Conservation (phyloP, 1,140 invertebrate genomes). For the Lucilia sericata region DNA sequence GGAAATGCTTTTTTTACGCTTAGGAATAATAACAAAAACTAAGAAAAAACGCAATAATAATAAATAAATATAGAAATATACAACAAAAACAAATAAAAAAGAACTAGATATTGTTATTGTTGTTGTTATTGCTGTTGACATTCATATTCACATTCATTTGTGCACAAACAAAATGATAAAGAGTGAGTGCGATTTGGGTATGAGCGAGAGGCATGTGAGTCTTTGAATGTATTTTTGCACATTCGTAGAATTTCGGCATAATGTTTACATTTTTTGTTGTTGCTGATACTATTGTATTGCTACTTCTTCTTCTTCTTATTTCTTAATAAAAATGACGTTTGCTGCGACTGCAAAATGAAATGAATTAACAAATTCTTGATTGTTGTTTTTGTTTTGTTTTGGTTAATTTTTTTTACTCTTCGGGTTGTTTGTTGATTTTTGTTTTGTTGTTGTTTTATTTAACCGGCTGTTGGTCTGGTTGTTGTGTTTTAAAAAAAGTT, state of each 20-base stretch:
- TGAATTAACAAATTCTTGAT: not conserved
- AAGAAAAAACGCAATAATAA: not conserved
- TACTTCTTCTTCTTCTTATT: not conserved
- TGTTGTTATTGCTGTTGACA: not conserved
- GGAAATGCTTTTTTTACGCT: not conserved
- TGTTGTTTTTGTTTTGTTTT: not conserved
- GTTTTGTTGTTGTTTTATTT: not conserved
- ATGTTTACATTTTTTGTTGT: not conserved
- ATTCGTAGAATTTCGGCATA: slow-evolving; percentile 4
- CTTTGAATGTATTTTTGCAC: not conserved
- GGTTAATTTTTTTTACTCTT: not conserved
- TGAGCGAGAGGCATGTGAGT: no score
- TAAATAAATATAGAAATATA: not conserved
- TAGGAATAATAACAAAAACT: not conserved
- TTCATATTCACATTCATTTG: not conserved
- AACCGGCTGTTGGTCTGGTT: not conserved
- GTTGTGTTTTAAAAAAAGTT: not conserved
- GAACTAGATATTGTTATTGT: not conserved
- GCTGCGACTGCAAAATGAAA: slow-evolving; percentile 14
- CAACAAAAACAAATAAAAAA: not conserved
- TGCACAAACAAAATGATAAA: not conserved
- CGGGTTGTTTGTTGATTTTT: not conserved
- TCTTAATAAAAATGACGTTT: slow-evolving; percentile 7
- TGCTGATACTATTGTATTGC: not conserved
- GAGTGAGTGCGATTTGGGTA: no score